phyloP scores from a whole-genome alignment of 1,140 invertebrate species.

The Drosophila erecta region DNA sequence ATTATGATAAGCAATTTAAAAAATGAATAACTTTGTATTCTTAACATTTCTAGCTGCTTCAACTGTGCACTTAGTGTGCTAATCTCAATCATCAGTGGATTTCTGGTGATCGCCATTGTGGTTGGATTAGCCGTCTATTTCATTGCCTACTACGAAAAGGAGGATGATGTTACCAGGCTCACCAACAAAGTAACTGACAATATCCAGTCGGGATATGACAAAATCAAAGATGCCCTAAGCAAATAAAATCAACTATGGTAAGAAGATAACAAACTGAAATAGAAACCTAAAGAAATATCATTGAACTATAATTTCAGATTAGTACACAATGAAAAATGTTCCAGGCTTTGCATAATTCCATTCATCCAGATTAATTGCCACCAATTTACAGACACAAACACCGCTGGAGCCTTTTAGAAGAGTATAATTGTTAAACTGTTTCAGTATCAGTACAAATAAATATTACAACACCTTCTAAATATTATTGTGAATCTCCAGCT shows the following conservation, averaged over 20 bases:
- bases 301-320: conserved; percentile 2
- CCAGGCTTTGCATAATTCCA: conserved; percentile 34
- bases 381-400: conserved; percentile 33
- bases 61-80: conserved; percentile 74
- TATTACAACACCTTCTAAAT: conserved; percentile 17
- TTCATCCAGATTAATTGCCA: conserved; percentile 27
- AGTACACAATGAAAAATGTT: conserved; percentile 16
- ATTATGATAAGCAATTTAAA: neutral
- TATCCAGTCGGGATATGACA: conserved; percentile 46
- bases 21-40: neutral
- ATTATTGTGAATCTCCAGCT: conserved; percentile 33
- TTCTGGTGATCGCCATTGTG: conserved; percentile 69
- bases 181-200: conserved; percentile 48
- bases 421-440: conserved; percentile 37
- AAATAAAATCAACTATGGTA: conserved; percentile 19
- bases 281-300: neutral
- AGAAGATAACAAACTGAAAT: neutral
- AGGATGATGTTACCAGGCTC: conserved; percentile 52
- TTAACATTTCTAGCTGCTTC: conserved; percentile 64
- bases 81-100: conserved; percentile 70
- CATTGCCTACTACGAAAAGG: conserved; percentile 63
- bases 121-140: conserved; percentile 70
- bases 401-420: conserved; percentile 32
- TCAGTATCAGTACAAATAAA: conserved; percentile 35
- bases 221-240: conserved; percentile 50